Percentiles rank a stretch among this genome's conserved stretches.
phyloP scores from a whole-genome alignment of 2,797 vertebrate species.

The Coilia nasus region DNA sequence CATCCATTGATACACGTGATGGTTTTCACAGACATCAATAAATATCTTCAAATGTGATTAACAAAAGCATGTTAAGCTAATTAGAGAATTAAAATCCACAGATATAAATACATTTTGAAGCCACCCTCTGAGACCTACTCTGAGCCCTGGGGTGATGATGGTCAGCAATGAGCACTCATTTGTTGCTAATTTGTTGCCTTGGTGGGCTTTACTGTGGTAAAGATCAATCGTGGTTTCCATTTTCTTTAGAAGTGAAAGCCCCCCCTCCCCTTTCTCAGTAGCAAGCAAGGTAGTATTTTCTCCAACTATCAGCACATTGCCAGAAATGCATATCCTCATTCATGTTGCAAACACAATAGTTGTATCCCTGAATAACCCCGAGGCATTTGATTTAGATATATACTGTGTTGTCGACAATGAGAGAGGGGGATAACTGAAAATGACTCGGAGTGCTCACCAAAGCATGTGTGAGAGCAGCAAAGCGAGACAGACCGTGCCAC shows the following conservation, averaged over 20 bases:
- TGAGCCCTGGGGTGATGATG: neutral
- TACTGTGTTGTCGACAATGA: neutral
- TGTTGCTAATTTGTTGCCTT: neutral
- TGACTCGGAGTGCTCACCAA: slow-evolving; percentile 31
- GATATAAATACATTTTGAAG: neutral
- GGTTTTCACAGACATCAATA: neutral
- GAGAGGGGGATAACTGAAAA: slow-evolving; percentile 16
- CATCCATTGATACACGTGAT: neutral
- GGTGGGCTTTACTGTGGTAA: neutral
- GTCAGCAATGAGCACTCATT: neutral
- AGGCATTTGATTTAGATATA: neutral
- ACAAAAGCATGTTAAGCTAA: neutral
- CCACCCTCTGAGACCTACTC: neutral
- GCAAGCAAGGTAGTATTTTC: neutral
- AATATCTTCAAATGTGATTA: neutral
- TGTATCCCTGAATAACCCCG: neutral
- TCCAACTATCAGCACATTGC: neutral
- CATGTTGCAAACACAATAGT: neutral
- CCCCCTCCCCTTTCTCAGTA: neutral
- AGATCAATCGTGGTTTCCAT: neutral
- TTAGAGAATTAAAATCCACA: neutral
- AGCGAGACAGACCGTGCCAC: slow-evolving; percentile 18
- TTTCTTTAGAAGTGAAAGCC: neutral
- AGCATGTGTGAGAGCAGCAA: slow-evolving; percentile 30
- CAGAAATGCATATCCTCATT: neutral